Conservation (phyloP, 1,140 invertebrate species). For the Heliconius melpomene region DNA sequence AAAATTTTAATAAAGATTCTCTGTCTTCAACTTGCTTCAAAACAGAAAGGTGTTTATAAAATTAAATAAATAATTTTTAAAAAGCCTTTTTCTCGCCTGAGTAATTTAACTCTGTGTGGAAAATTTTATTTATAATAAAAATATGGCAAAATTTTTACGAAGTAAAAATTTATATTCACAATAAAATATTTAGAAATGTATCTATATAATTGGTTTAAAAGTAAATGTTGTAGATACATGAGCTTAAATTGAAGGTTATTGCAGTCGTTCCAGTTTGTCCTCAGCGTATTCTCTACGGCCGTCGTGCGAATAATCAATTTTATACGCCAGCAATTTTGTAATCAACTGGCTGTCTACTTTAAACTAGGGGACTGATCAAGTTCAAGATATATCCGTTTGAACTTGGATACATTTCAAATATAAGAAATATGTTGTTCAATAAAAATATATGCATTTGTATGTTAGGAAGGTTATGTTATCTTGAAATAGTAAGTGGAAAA, state of each 20-base stretch:
- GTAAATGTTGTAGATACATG: neutral
- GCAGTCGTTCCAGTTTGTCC: slow-evolving; percentile 2
- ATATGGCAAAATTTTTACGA: neutral
- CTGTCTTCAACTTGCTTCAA: too few relatives aligned
- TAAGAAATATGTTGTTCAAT: neutral
- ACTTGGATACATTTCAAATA: neutral
- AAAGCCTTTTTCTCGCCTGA: too few relatives aligned
- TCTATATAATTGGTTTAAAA: neutral
- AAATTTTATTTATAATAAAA: too few relatives aligned
- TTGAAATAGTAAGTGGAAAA: too few relatives aligned
- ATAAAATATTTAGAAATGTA: neutral
- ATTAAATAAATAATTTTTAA: too few relatives aligned
- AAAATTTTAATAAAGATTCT: too few relatives aligned
- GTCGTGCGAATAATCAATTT: slow-evolving; percentile 10
- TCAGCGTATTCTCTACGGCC: slow-evolving; percentile 4
- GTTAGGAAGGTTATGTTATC: too few relatives aligned
- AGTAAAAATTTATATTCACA: neutral
- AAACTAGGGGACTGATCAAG: slow-evolving; percentile 10
- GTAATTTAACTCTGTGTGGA: too few relatives aligned
- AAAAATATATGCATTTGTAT: neutral
- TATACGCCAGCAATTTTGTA: slow-evolving; percentile 11
- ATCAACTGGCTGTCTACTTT: slow-evolving; percentile 7
- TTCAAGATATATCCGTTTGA: neutral
- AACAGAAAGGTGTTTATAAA: too few relatives aligned
- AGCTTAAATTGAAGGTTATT: slow-evolving; percentile 1